phyloP scores from a whole-genome alignment of 2,888 invertebrate genomes.

The Sminthurinus aureus region DNA sequence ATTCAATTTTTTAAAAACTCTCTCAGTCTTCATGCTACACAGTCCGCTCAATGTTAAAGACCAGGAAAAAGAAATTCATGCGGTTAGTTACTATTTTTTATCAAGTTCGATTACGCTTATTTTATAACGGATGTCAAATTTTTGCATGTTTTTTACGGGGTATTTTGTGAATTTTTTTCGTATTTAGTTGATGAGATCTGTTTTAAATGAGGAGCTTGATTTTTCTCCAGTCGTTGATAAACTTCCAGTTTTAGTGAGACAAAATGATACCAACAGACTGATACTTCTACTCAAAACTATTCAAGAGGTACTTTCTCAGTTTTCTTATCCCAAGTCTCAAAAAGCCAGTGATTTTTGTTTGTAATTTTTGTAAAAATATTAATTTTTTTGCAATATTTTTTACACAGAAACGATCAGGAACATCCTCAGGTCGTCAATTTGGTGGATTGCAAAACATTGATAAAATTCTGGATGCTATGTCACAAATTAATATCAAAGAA shows the following conservation, averaged over 20 bases:
- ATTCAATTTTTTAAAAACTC: slow-evolving; percentile 54
- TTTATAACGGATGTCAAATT: no score
- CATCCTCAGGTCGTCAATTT: slow-evolving; percentile 26
- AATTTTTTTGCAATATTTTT: no score
- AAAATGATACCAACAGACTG: slow-evolving; percentile 56
- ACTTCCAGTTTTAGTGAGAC: slow-evolving; percentile 52
- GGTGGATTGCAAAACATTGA: slow-evolving; percentile 46
- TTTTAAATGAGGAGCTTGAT: slow-evolving; percentile 56
- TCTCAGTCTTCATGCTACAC: slow-evolving; percentile 56
- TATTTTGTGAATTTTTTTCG: no score
- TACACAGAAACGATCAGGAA: no score
- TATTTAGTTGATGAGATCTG: slow-evolving; percentile 51
- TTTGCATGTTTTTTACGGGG: no score
- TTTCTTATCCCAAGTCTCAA: no score
- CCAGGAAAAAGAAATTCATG: slow-evolving; percentile 53
- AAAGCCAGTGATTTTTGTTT: not conserved
- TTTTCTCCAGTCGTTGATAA: slow-evolving; percentile 55
- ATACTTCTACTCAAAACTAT: slow-evolving; percentile 50
- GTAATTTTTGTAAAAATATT: no score
- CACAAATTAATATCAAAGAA: slow-evolving; percentile 46
- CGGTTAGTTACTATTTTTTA: slow-evolving; percentile 18
- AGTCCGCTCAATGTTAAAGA: slow-evolving; percentile 54
- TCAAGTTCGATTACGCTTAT: no score
- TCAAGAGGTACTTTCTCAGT: slow-evolving; percentile 56
- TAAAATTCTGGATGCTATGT: slow-evolving; percentile 47